phyloP scores from a whole-genome alignment of 2,113 vertebrate species.

The Verasper variegatus region DNA sequence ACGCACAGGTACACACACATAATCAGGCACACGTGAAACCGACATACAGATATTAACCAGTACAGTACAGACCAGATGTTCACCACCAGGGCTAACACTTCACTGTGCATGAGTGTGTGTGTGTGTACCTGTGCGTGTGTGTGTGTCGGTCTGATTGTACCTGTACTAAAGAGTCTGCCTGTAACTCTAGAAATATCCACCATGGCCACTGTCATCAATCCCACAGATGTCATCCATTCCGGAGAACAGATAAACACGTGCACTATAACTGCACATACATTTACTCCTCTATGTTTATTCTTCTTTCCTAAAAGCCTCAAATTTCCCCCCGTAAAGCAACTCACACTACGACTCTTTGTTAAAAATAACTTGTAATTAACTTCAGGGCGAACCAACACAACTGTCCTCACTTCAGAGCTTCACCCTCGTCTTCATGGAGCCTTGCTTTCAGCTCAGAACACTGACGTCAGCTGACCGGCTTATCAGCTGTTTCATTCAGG shows the following conservation, averaged over 20 bases:
- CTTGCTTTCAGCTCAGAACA: conserved; percentile 6
- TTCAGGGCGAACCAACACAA: conserved; percentile 15
- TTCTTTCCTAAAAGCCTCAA: conserved; percentile 28
- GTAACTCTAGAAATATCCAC: conserved; percentile 58
- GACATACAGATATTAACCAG: conserved; percentile 55
- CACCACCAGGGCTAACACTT: too few species aligned
- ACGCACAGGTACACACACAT: conserved; percentile 25
- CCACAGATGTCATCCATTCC: too few species aligned
- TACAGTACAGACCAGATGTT: background rate
- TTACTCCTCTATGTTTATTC: conserved; percentile 30
- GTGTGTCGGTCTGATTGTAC: conserved; percentile 31
- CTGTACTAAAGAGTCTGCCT: conserved; percentile 49
- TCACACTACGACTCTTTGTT: conserved; percentile 24
- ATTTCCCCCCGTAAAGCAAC: conserved; percentile 35
- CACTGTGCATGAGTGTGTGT: conserved; percentile 18
- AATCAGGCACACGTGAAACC: conserved; percentile 37
- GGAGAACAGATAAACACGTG: conserved; percentile 27
- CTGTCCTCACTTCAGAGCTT: background rate
- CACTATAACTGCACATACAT: conserved; percentile 14
- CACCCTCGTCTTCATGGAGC: conserved; percentile 11
- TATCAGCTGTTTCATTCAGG: conserved; percentile 13
- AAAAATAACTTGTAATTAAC: conserved; percentile 40
- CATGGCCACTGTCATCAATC: conserved; percentile 48
- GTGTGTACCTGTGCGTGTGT: conserved; percentile 13
- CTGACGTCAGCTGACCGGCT: conserved; percentile 16